Conservation (phyloP, 2,797 vertebrate species). For the Urocyon cinereoargenteus region DNA sequence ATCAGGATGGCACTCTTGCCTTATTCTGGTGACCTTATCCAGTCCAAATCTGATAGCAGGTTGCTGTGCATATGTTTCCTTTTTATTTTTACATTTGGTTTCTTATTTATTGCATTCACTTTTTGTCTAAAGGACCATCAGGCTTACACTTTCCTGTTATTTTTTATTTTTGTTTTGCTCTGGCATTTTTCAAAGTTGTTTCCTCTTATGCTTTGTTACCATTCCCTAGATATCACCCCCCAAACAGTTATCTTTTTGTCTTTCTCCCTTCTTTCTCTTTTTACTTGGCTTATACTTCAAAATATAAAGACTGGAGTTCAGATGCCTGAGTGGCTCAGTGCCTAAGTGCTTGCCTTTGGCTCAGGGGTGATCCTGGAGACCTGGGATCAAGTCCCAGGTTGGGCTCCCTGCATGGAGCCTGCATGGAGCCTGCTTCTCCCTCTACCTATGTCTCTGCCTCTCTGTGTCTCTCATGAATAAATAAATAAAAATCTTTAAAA, state of each 20-base stretch:
- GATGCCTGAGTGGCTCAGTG: no score
- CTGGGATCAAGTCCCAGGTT: no score
- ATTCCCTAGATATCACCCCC: not conserved
- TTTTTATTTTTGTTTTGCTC: not conserved
- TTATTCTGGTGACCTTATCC: not conserved
- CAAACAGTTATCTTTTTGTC: not conserved
- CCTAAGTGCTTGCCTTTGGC: no score
- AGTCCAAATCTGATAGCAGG: not conserved
- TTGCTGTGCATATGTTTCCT: not conserved
- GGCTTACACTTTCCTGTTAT: not conserved
- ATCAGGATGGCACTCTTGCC: not conserved
- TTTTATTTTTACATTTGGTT: not conserved
- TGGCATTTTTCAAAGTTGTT: conserved; percentile 15
- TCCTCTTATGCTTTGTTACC: not conserved
- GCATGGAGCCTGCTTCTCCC: no score
- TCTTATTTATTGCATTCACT: not conserved
- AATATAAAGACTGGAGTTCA: not conserved
- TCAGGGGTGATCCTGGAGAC: no score
- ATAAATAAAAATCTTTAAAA: not conserved
- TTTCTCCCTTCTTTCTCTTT: not conserved
- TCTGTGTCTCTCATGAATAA: no score
- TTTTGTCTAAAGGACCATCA: not conserved
- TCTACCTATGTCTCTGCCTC: no score
- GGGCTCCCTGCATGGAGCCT: no score
- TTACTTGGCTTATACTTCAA: not conserved